Percentiles rank a stretch among this genome's conserved stretches.
phyloP scores from a whole-genome alignment of 2,113 vertebrate genomes.

The Ctenodactylus gundi region DNA sequence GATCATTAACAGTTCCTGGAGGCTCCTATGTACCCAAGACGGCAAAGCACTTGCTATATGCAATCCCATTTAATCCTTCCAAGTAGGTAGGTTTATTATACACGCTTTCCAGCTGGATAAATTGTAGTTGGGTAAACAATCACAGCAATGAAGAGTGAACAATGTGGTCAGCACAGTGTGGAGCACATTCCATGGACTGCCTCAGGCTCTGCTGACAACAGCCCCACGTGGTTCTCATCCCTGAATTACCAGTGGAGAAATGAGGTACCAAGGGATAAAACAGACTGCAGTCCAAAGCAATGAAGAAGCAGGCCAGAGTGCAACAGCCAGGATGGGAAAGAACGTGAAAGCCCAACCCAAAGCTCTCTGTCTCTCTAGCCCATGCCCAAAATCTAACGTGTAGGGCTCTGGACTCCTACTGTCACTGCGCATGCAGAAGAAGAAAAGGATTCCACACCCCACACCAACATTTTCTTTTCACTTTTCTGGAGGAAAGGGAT shows the following conservation, averaged over 20 bases:
- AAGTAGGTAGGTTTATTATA: background rate
- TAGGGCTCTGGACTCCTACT: background rate
- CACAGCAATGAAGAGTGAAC: background rate
- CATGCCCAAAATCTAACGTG: fast-evolving
- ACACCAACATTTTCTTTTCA: background rate
- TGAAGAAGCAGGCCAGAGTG: background rate
- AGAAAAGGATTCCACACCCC: background rate
- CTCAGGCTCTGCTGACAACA: background rate
- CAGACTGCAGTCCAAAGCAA: background rate
- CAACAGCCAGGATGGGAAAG: background rate
- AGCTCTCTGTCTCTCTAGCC: background rate
- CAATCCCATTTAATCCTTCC: background rate
- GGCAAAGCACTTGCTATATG: background rate
- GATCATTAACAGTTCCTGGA: background rate
- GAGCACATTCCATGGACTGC: fast-evolving
- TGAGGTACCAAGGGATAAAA: background rate
- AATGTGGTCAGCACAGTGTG: background rate
- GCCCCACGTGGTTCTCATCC: background rate
- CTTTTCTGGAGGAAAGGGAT: background rate
- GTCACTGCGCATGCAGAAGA: background rate
- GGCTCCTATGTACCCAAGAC: background rate
- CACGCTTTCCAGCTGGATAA: background rate
- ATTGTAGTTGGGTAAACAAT: background rate
- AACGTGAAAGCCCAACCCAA: background rate
- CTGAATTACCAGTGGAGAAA: background rate